phyloP scores from a whole-genome alignment of 2,888 invertebrate species.

The Trilocha varians region DNA sequence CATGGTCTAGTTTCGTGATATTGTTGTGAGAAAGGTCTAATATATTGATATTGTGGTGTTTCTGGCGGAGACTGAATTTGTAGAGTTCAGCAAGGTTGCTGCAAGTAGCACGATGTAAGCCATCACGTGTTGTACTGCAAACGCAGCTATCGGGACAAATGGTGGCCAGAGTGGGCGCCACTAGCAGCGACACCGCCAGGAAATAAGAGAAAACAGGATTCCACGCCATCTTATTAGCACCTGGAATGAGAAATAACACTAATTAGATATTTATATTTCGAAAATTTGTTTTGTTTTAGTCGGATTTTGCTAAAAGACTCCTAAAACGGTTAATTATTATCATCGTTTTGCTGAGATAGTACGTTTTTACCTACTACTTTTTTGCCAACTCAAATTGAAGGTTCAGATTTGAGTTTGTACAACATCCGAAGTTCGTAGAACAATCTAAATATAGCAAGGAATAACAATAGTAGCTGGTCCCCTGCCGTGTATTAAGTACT shows the following conservation, averaged over 20 bases:
- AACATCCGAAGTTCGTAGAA: conserved; percentile 32
- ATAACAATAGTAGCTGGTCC: conserved; percentile 34
- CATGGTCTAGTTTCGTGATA: conserved; percentile 70
- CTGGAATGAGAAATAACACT: conserved; percentile 37
- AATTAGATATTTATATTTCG: too few species aligned
- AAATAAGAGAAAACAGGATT: conserved; percentile 36
- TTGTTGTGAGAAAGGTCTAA: conserved; percentile 77
- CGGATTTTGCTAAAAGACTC: too few species aligned
- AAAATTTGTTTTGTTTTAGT: too few species aligned
- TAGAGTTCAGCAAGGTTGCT: conserved; percentile 83
- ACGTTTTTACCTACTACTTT: too few species aligned
- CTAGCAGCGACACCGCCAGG: conserved; percentile 40
- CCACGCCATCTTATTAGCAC: conserved; percentile 55
- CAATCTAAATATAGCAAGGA: conserved; percentile 43
- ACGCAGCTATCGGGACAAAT: conserved; percentile 70
- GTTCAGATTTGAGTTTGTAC: too few species aligned
- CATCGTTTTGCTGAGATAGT: too few species aligned
- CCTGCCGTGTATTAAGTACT: conserved; percentile 41
- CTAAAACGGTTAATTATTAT: too few species aligned
- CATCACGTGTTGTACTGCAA: conserved; percentile 77
- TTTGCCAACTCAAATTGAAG: too few species aligned
- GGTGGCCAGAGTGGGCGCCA: conserved; percentile 39
- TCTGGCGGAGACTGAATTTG: conserved; percentile 69
- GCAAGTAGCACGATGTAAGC: conserved; percentile 77
- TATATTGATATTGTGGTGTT: conserved; percentile 68